These are phyloP conservation scores for Cataglyphis rosenhaueri DNA, from an alignment of 2,888 invertebrate species.

Conservation along the genomic window DNA sequence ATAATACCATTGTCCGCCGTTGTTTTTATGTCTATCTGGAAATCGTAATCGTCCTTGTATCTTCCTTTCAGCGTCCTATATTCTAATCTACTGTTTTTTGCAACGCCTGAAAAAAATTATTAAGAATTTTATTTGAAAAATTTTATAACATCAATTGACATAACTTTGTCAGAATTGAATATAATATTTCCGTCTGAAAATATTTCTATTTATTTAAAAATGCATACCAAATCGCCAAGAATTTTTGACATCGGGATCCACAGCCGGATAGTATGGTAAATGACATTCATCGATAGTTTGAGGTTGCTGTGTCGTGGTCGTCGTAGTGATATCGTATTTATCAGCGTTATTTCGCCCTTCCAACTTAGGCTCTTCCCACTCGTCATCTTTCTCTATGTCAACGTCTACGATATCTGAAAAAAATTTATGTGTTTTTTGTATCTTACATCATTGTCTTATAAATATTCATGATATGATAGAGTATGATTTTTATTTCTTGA, in stretches of 20 bases:
- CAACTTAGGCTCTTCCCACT: conserved; percentile 67
- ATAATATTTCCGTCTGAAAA: conserved; percentile 17
- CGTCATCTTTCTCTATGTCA: conserved; percentile 55
- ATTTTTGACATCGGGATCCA: conserved; percentile 86
- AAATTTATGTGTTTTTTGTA: conserved; percentile 32
- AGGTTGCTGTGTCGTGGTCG: conserved; percentile 78
- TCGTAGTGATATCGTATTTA: conserved; percentile 59
- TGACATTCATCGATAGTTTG: conserved; percentile 84
- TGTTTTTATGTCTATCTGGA: conserved; percentile 93
- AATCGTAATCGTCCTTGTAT: conserved; percentile 90
- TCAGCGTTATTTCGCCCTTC: conserved; percentile 64
- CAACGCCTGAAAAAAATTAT: conserved; percentile 87
- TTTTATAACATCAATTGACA: background rate
- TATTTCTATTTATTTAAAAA: conserved; percentile 23
- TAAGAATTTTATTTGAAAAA: background rate
- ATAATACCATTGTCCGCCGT: conserved; percentile 92
- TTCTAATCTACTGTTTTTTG: conserved; percentile 91
- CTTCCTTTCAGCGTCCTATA: conserved; percentile 87
- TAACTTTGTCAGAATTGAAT: conserved; percentile 24
- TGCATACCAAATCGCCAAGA: conserved; percentile 89
- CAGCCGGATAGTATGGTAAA: conserved; percentile 87
- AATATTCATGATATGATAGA: background rate
- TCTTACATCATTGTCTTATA: background rate
- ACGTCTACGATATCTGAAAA: conserved; percentile 70
- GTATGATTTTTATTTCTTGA: conserved; percentile 14